Evolutionary conservation across 2,797 vertebrate species (phyloP).

Genomic region (Euthynnus affinis): DNA sequence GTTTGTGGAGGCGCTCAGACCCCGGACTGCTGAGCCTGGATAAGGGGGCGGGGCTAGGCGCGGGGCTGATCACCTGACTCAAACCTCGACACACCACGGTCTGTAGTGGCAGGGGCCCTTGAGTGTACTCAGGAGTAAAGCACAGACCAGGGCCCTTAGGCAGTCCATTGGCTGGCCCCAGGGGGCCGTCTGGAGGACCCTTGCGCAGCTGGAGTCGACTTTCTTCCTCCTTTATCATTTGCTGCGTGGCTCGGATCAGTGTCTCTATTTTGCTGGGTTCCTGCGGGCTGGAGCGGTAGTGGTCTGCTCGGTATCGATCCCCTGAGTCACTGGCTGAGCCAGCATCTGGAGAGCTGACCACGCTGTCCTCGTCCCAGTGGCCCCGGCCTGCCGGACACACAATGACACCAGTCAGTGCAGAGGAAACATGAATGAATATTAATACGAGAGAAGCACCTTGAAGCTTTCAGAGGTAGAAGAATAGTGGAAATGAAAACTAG

Average conservation of each 20-base stretch:
- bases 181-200: conserved; percentile 80
- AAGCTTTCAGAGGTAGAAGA: background rate
- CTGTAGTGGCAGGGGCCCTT: conserved; percentile 78
- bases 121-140: conserved; percentile 88
- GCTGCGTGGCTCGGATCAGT: conserved; percentile 95
- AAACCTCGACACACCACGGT: conserved; percentile 87
- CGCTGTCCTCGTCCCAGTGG: conserved; percentile 97
- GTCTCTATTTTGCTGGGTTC: conserved; percentile 97
- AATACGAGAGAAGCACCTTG: background rate
- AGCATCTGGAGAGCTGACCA: conserved; percentile 95
- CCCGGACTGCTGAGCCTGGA: conserved; percentile 93
- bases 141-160: conserved; percentile 89
- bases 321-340: conserved; percentile 96
- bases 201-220: conserved; percentile 90
- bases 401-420: conserved; percentile 14
- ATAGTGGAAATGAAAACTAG: background rate
- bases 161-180: conserved; percentile 89
- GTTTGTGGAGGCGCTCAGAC: conserved; percentile 90
- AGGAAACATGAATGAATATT: background rate
- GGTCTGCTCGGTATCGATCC: conserved; percentile 90
- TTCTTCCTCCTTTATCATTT: conserved; percentile 99
- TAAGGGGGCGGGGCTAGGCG: conserved; percentile 88
- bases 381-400: conserved; percentile 85
- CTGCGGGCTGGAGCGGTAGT: conserved; percentile 90
- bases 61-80: conserved; percentile 87